Evolutionary conservation across 2,888 invertebrate genomes (phyloP), one percentile per base, ranked within the genome.

Genomic region (Meandrusa payeni): DNA sequence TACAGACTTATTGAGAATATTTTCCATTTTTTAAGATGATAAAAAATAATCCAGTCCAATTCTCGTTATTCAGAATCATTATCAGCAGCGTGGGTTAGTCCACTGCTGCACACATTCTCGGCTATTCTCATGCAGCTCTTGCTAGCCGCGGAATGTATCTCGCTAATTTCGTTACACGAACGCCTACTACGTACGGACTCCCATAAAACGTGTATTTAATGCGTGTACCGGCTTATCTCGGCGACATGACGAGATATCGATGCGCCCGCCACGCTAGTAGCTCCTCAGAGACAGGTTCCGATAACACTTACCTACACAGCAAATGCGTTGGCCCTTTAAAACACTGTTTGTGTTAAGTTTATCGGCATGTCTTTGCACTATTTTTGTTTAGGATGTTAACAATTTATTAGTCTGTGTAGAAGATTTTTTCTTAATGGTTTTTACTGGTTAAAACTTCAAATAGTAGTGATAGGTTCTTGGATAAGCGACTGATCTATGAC

Each of bases 171-270:
- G 17, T 9, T 29, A 38, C 20, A 29, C 29, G 22, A 29, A 38
- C 28, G 28, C 28, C 13, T 29, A 22, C 28, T 13, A 6, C 31
- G 6, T 5, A 32, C 4, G 11, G 10, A 7, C 2, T 29, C 22
- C 5, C 9, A 29, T 38, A 29, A 29, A 38, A 15, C 5, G 13
- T 20, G 5, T 34, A 28, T 20, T 38, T 38, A 38, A 38, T 29
- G 28, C 13, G 28, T 15, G 15, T 15, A 22, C 13, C 28, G 22
- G 12, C 13, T 38, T 38, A 38, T 28, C 37, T 38, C 22, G 3
- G 20, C 11, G 22, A 28, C 12, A 22, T 5, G 28, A 15, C 3
- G 13, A 20, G 38, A 22, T 38, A 38, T 38, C 22, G 22, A 38
- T 13, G 22, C 13, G 12, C 38, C 17, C 20, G 4, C 13, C 20